Conservation (phyloP, 2,888 invertebrate species). For the Leptura quadrifasciata region DNA sequence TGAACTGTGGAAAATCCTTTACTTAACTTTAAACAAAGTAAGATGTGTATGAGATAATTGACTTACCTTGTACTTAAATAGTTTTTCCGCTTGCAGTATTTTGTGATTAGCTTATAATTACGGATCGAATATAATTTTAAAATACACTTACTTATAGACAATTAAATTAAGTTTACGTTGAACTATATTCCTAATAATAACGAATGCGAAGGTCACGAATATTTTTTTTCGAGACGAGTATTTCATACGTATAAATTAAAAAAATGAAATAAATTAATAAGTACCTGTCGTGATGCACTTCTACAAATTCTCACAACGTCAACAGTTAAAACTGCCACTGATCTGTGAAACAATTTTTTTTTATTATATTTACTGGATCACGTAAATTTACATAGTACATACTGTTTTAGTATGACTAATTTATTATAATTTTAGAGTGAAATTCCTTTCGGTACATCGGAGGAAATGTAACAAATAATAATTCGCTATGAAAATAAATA, state of each 20-base stretch:
- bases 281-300: background rate
- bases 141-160: too few species aligned
- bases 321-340: slow-evolving; percentile 15
- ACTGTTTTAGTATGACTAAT: slow-evolving; percentile 11
- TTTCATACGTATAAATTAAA: background rate
- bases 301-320: background rate
- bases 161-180: too few species aligned
- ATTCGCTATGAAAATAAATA: background rate
- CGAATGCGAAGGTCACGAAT: background rate
- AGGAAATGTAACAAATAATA: background rate
- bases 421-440: slow-evolving; percentile 3
- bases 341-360: slow-evolving; percentile 20
- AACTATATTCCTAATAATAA: background rate
- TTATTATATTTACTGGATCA: slow-evolving; percentile 20
- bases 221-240: background rate
- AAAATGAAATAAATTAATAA: background rate
- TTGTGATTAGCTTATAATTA: background rate
- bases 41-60: background rate
- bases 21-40: background rate
- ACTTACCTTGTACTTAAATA: background rate
- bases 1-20: slow-evolving; percentile 11
- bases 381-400: slow-evolving; percentile 18
- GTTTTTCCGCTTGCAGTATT: background rate
- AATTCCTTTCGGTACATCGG: background rate
- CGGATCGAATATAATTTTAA: too few species aligned